These are phyloP conservation scores for Apis florea DNA, from an alignment of 1,140 invertebrate genomes.

Conservation along the genomic window DNA sequence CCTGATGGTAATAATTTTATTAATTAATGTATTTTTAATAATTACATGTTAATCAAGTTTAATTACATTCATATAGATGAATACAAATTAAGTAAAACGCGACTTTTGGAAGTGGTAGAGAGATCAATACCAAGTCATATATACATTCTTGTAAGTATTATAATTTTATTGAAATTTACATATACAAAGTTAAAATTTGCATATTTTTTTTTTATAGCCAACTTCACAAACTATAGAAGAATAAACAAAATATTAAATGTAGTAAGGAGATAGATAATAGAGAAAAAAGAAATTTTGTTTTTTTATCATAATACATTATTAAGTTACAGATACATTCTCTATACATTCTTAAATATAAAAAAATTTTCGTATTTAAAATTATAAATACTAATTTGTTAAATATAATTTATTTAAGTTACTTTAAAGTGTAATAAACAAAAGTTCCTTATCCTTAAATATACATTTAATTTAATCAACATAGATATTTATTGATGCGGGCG, in stretches of 20 bases:
- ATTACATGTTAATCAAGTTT: background rate
- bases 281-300: constrained; percentile 10
- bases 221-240: constrained; percentile 70
- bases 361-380: constrained; percentile 33
- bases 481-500: background rate
- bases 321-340: constrained; percentile 26
- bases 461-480: background rate
- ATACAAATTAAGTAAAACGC: constrained; percentile 73
- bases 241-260: constrained; percentile 28
- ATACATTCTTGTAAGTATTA: constrained; percentile 82
- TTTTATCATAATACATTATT: constrained; percentile 48
- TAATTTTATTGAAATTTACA: background rate
- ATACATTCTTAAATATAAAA: constrained; percentile 30
- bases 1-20: constrained; percentile 73
- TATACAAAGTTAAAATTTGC: background rate
- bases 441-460: constrained; percentile 6
- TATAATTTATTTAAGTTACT: constrained; percentile 55
- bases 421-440: constrained; percentile 31
- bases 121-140: constrained; percentile 83
- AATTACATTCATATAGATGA: constrained; percentile 67
- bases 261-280: background rate
- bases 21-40: constrained; percentile 39
- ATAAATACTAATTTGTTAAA: constrained; percentile 41
- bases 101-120: constrained; percentile 81
- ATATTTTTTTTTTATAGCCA: constrained; percentile 66